Evolutionary conservation across 37 sponge, comb jelly and placozoan species (phyloP).

Genomic region (Tethya wilhelma): DNA sequence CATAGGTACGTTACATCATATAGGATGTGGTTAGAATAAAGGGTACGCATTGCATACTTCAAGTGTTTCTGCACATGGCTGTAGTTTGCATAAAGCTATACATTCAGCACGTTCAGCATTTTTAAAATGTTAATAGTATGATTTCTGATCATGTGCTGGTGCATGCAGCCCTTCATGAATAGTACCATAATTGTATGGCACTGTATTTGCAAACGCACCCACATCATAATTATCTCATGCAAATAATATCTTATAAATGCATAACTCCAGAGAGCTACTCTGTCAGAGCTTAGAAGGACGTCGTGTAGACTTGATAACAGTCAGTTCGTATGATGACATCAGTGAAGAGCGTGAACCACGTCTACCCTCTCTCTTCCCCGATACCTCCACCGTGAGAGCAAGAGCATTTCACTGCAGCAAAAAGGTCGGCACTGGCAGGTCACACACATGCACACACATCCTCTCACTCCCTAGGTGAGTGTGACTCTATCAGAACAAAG

Average conservation of each 20-base stretch:
- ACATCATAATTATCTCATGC: background rate
- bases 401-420: slow-evolving; percentile 36
- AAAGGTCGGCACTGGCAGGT: background rate
- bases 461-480: too few relatives aligned
- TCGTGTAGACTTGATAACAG: slow-evolving; percentile 88
- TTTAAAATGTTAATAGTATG: background rate
- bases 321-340: slow-evolving; percentile 83
- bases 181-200: too few relatives aligned
- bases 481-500: too few relatives aligned
- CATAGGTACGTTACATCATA: slow-evolving; percentile 52
- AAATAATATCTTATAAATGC: too few relatives aligned
- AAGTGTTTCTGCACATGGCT: background rate
- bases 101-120: background rate
- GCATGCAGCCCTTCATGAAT: too few relatives aligned
- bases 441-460: background rate
- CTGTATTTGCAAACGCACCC: background rate
- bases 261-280: slow-evolving; percentile 61
- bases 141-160: background rate
- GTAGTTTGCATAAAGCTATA: background rate
- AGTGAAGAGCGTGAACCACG: slow-evolving; percentile 71
- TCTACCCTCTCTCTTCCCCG: slow-evolving; percentile 85
- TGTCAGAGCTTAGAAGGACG: slow-evolving; percentile 76
- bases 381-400: slow-evolving; percentile 34
- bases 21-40: background rate
- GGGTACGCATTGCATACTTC: too few relatives aligned